Conservation (phyloP, 2,888 invertebrate genomes). For the Drosophila anomalata region DNA sequence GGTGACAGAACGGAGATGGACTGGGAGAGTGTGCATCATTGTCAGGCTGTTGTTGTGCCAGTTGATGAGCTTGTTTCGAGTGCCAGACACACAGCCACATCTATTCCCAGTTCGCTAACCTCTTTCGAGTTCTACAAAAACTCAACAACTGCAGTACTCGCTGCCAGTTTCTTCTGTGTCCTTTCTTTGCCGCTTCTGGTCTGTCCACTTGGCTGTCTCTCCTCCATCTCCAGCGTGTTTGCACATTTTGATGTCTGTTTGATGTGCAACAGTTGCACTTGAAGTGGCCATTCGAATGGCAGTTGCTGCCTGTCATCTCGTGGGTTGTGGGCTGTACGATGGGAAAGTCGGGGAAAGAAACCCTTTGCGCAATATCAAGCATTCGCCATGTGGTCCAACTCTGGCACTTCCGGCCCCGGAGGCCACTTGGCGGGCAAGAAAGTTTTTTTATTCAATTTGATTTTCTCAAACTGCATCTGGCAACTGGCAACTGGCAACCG, state of each 20-base stretch:
- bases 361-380: constrained; percentile 55
- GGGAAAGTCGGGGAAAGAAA: constrained; percentile 9
- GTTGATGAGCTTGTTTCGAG: constrained; percentile 73
- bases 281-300: constrained; percentile 47
- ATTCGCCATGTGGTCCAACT: constrained; percentile 49
- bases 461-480: constrained; percentile 29
- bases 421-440: constrained; percentile 36
- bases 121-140: constrained; percentile 61
- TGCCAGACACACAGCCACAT: constrained; percentile 22
- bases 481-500: constrained; percentile 1
- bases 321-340: not conserved
- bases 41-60: constrained; percentile 56
- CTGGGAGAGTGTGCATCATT: constrained; percentile 54
- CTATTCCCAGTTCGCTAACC: constrained; percentile 47
- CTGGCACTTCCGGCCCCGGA: constrained; percentile 33
- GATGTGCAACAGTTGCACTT: constrained; percentile 72
- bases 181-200: constrained; percentile 48
- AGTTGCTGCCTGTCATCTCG: constrained; percentile 36
- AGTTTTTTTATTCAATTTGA: constrained; percentile 39
- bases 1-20: constrained; percentile 53
- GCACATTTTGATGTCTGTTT: constrained; percentile 51
- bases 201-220: constrained; percentile 59
- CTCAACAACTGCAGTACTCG: constrained; percentile 49
- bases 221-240: constrained; percentile 48
- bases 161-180: constrained; percentile 26